These are phyloP conservation scores for Listrodromus nycthemerus DNA, from an alignment of 2,888 invertebrate species.

Conservation along the genomic window DNA sequence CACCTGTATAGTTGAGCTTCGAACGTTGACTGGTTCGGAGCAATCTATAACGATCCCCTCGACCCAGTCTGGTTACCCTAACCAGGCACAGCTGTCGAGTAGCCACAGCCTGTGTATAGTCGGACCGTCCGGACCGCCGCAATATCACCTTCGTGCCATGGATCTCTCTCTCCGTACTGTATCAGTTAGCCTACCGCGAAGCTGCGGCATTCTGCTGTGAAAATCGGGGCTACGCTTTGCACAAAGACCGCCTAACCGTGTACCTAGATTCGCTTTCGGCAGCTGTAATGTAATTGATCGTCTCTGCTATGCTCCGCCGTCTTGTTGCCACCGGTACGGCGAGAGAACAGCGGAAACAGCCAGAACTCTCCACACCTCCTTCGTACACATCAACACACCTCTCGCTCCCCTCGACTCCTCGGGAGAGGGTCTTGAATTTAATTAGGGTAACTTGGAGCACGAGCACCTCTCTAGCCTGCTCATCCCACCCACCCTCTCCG, in stretches of 20 bases:
- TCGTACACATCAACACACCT: conserved; percentile 2
- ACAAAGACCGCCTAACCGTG: conserved; percentile 28
- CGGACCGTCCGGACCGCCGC: conserved; percentile 28
- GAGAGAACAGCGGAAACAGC: neutral
- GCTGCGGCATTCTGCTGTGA: conserved; percentile 1
- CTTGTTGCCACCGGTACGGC: neutral
- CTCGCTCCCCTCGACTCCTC: conserved; percentile 18
- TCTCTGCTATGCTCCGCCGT: conserved; percentile 5
- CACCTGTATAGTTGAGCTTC: neutral
- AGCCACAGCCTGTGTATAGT: conserved; percentile 38
- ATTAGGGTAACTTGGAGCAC: conserved; percentile 60
- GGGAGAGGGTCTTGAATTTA: conserved; percentile 47
- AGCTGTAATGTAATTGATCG: conserved; percentile 48
- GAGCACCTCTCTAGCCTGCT: neutral
- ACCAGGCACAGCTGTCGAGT: conserved; percentile 27
- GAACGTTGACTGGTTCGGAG: neutral
- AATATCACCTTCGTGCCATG: conserved; percentile 29
- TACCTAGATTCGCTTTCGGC: conserved; percentile 37
- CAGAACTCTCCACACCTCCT: conserved; percentile 20
- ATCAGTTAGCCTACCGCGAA: conserved; percentile 12
- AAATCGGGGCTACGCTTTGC: conserved; percentile 11
- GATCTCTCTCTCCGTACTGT: conserved; percentile 8
- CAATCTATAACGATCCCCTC: neutral
- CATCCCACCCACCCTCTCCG: neutral
- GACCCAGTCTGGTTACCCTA: conserved; percentile 14